phyloP scores from a whole-genome alignment of 2,888 invertebrate genomes.

The Caenorhabditis virilis region DNA sequence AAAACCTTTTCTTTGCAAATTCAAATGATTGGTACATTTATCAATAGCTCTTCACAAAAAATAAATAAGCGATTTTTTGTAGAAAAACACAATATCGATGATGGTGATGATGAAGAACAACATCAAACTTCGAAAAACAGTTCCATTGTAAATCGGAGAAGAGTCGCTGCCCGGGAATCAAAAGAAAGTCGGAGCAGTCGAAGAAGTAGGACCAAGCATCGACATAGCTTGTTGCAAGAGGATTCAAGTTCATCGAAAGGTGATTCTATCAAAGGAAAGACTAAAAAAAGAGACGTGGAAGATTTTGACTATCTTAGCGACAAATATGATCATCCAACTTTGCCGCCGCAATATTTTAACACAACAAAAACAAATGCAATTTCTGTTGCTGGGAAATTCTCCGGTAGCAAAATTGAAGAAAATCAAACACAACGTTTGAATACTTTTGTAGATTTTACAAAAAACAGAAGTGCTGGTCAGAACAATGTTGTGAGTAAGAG shows the following conservation, averaged over 20 bases:
- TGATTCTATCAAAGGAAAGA: no score
- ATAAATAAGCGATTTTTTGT: no score
- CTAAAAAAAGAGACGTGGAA: slow-evolving; percentile 1
- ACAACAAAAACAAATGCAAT: neutral
- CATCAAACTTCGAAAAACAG: neutral
- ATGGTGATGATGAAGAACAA: neutral
- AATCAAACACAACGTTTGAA: no score
- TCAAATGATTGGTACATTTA: slow-evolving; percentile 29
- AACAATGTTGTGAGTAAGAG: no score
- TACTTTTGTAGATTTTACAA: no score
- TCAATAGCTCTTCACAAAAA: no score
- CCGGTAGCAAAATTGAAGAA: neutral
- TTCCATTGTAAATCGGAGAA: slow-evolving; percentile 1
- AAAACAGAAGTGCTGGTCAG: no score
- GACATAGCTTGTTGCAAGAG: no score
- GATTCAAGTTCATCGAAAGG: no score
- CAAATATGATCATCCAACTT: neutral
- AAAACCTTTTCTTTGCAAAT: slow-evolving; percentile 19
- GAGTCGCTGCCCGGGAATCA: no score
- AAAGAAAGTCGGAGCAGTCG: no score
- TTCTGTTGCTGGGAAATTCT: neutral
- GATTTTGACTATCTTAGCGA: slow-evolving; percentile 23
- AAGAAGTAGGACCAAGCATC: neutral
- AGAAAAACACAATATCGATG: slow-evolving; percentile 1
- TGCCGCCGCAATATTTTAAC: neutral